A percentile compares a stretch with the other conserved stretches of the same genome.
Evolutionary conservation across 2,797 vertebrate species (phyloP).

Genomic region (Leptodactylus fallax): DNA sequence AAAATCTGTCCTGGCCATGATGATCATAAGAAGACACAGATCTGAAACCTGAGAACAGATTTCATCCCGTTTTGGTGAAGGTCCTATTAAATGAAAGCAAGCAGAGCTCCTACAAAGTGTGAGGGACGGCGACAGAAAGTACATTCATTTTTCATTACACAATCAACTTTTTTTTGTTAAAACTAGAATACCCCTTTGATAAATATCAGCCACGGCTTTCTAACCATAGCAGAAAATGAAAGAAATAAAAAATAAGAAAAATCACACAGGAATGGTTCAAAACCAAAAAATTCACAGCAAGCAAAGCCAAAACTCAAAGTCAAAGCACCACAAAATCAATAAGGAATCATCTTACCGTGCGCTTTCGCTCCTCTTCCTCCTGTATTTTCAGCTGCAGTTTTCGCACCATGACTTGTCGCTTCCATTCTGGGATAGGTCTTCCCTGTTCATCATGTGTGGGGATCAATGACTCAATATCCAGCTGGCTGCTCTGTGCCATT

Average conservation of each 20-base stretch:
- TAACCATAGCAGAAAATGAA: neutral
- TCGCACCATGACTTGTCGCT: constrained; percentile 93
- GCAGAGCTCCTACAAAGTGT: neutral
- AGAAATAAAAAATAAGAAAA: neutral
- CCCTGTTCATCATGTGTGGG: constrained; percentile 92
- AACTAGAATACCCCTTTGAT: neutral
- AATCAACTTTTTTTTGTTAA: neutral
- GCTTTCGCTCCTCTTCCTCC: constrained; percentile 92
- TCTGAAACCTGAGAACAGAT: too few species aligned
- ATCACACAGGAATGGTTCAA: constrained; percentile 24
- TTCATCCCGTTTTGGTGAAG: too few species aligned
- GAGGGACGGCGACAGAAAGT: neutral
- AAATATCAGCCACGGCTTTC: neutral
- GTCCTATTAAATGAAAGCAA: too few species aligned
- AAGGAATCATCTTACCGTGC: constrained; percentile 81
- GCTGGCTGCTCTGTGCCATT: constrained; percentile 73
- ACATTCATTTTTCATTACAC: neutral
- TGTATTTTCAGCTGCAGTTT: constrained; percentile 96
- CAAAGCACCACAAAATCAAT: neutral
- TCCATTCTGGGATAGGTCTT: constrained; percentile 91
- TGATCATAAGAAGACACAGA: too few species aligned
- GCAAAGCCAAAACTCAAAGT: neutral
- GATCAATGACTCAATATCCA: constrained; percentile 86
- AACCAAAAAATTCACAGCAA: constrained; percentile 6
- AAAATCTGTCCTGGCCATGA: too few species aligned